Conservation (phyloP, 2,113 vertebrate genomes). For the Salminus brasiliensis region DNA sequence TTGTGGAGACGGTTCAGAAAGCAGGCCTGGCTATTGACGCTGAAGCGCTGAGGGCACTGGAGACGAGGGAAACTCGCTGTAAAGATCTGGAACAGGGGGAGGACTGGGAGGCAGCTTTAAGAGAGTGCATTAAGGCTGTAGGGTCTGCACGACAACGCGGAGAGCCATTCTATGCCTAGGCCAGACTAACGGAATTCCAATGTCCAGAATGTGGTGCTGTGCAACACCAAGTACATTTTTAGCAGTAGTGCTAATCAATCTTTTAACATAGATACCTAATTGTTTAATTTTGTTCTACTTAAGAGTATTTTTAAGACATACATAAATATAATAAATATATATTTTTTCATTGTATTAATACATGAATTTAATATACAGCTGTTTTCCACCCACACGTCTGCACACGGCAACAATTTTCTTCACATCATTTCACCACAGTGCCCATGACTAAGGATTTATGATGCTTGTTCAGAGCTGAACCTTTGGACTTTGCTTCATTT, state of each 20-base stretch:
- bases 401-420: background rate
- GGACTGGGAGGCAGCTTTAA: conserved; percentile 81
- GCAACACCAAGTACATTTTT: background rate
- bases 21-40: conserved; percentile 81
- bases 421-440: no score
- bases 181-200: background rate
- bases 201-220: background rate
- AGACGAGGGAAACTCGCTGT: conserved; percentile 74
- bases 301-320: no score
- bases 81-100: conserved; percentile 68
- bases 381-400: background rate
- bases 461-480: background rate
- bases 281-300: no score
- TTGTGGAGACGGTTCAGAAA: conserved; percentile 76
- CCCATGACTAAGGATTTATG: background rate
- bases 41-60: conserved; percentile 72
- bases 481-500: background rate
- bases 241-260: background rate
- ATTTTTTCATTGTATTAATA: no score
- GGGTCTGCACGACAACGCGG: conserved; percentile 18
- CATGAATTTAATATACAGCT: no score
- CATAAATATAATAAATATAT: no score
- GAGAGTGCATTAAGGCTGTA: conserved; percentile 64
- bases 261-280: no score
- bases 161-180: background rate